These are phyloP conservation scores for Hippocampus kuda DNA, from an alignment of 2,797 vertebrate species.

Conservation along the genomic window DNA sequence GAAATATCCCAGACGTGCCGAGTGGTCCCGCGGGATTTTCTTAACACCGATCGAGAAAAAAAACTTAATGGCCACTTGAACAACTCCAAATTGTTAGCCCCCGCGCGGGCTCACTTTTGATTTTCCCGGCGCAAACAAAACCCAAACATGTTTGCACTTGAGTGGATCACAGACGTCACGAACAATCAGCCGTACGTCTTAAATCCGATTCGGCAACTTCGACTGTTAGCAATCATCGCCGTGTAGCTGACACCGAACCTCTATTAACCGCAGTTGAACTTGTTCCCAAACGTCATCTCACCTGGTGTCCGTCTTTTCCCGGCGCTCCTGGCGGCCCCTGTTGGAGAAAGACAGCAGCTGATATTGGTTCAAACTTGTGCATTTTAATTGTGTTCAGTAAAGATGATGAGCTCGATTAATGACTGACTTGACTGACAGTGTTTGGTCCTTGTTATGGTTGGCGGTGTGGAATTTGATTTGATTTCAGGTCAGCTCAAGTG, in stretches of 20 bases:
- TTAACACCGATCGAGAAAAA: neutral
- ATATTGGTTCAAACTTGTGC: neutral
- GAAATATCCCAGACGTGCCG: neutral
- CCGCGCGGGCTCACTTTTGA: neutral
- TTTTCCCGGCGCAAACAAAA: neutral
- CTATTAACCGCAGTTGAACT: conserved; percentile 2
- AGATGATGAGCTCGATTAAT: neutral
- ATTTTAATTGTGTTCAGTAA: neutral
- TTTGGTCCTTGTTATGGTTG: neutral
- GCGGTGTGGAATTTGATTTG: neutral
- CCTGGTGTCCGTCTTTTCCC: conserved; percentile 87
- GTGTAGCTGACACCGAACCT: neutral
- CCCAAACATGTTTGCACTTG: neutral
- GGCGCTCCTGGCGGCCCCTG: conserved; percentile 85
- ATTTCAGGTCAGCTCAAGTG: too few relatives aligned
- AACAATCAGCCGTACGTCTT: neutral
- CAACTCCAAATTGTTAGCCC: neutral
- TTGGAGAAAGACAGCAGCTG: conserved; percentile 2
- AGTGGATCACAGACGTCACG: neutral
- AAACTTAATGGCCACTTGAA: neutral
- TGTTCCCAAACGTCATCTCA: conserved; percentile 47
- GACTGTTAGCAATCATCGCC: neutral
- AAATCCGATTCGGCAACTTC: conserved; percentile 4
- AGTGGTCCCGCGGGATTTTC: neutral
- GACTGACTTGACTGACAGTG: too few relatives aligned